Evolutionary conservation across 2,797 vertebrate genomes (phyloP).

Genomic region (Scyliorhinus canicula): DNA sequence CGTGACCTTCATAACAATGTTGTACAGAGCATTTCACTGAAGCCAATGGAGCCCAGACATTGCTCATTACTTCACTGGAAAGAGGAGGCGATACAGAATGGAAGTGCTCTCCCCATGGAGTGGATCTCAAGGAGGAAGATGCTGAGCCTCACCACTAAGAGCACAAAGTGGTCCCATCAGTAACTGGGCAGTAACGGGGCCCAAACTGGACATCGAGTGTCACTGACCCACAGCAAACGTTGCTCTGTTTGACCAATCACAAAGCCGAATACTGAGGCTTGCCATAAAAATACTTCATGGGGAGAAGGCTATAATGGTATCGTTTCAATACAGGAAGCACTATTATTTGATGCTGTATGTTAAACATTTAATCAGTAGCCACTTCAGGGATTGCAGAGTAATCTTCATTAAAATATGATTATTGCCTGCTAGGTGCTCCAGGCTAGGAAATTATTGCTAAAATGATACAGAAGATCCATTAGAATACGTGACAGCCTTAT

Average conservation of each 20-base stretch:
- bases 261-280: neutral
- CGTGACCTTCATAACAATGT: neutral
- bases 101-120: neutral
- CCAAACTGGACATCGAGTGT: neutral
- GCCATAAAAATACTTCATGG: neutral
- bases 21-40: neutral
- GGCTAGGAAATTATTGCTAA: neutral
- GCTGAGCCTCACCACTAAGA: neutral
- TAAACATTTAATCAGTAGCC: neutral
- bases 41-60: neutral
- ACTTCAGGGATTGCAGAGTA: conserved; percentile 7
- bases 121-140: neutral
- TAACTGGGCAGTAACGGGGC: neutral
- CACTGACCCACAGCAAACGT: neutral
- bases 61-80: neutral
- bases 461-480: neutral
- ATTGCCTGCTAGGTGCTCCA: neutral
- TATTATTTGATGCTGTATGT: neutral
- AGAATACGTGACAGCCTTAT: neutral
- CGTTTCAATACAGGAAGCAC: no score
- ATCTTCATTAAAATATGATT: neutral
- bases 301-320: no score
- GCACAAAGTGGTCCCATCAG: neutral
- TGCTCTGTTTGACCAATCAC: neutral
- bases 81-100: neutral